Percentiles rank a stretch among this genome's conserved stretches.
phyloP scores from a whole-genome alignment of 2,113 vertebrate genomes.

The Eubucco bourcierii region DNA sequence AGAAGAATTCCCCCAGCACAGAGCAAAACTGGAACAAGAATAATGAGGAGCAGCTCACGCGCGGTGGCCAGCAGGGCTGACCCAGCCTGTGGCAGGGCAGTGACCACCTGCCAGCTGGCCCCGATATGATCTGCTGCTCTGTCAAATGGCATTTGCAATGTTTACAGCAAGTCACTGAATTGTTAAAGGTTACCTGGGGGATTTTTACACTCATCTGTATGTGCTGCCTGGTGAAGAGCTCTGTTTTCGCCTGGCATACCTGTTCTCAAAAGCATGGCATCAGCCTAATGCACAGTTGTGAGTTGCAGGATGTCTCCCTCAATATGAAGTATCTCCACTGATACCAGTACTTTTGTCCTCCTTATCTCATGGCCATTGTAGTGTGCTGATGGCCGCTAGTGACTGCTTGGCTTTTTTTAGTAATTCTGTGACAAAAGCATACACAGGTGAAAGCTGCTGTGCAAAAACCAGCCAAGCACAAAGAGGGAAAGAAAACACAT shows the following conservation, averaged over 20 bases:
- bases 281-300: not conserved
- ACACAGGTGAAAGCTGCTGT: not conserved
- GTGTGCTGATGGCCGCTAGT: not conserved
- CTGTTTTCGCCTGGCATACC: not conserved
- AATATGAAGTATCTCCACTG: not conserved
- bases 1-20: not conserved
- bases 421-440: not conserved
- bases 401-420: not conserved
- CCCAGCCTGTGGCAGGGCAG: not conserved
- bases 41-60: not conserved
- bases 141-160: not conserved
- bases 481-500: not conserved
- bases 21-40: not conserved
- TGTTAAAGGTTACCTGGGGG: not conserved
- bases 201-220: not conserved
- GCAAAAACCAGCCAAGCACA: not conserved
- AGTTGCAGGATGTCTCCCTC: not conserved
- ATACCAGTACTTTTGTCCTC: not conserved
- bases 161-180: not conserved
- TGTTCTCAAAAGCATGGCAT: not conserved
- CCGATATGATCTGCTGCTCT: not conserved
- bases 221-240: not conserved
- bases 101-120: not conserved
- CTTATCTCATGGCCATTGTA: not conserved
- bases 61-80: fast-evolving